phyloP scores from a whole-genome alignment of 2,113 vertebrate genomes.

The Marmota monax region DNA sequence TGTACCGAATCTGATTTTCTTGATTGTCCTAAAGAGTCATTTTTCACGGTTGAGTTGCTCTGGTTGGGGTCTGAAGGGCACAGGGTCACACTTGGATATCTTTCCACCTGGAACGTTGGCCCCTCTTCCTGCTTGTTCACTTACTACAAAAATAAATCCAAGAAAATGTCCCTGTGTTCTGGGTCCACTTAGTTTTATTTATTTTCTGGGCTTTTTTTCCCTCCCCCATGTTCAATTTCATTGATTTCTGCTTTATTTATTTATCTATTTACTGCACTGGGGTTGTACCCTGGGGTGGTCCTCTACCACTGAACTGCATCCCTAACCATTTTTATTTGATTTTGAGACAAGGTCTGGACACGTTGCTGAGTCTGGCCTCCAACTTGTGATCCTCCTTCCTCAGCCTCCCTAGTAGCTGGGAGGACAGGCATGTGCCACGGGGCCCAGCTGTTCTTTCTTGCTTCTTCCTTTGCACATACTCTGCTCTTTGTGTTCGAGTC shows the following conservation, averaged over 20 bases:
- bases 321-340: background rate
- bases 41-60: background rate
- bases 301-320: background rate
- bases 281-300: too few species aligned
- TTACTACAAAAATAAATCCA: background rate
- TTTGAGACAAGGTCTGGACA: background rate
- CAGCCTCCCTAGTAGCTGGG: background rate
- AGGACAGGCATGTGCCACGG: background rate
- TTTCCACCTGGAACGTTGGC: background rate
- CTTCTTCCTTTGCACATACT: background rate
- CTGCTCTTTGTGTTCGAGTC: background rate
- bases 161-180: background rate
- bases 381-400: background rate
- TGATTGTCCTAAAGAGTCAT: background rate
- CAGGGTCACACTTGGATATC: rapidly evolving
- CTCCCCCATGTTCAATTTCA: background rate
- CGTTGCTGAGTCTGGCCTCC: background rate
- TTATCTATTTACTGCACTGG: background rate
- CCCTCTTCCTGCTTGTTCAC: background rate
- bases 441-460: background rate
- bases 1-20: background rate
- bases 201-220: background rate
- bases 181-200: background rate
- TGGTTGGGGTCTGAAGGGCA: background rate
- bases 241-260: background rate